Evolutionary conservation across 2,888 invertebrate species (phyloP), one percentile per base, ranked within the genome.

Genomic region (Gymnocheta viridis): DNA sequence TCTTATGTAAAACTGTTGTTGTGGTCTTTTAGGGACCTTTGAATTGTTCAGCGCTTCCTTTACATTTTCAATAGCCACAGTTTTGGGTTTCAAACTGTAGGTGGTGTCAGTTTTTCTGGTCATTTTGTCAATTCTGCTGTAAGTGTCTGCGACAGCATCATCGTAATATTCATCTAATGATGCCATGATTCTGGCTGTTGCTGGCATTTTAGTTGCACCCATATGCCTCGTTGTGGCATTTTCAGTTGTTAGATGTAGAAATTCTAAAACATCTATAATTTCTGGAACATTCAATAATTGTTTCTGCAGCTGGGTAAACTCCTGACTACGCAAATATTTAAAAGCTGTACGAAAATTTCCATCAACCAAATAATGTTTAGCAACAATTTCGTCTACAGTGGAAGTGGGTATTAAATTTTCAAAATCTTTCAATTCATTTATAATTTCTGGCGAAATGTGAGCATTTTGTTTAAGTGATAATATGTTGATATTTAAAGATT

Each of bases 361-460:
- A 82, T 90, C 90, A 22, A 87, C 58, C 22, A 90, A 10, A 86
- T 87, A 87, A 76, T 90, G 89, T 76, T 89, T 76, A 29, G 90
- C 89, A 24, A 87, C 85, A 9, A 89, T 38, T 69, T 86, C 89
- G 44, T 88, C 90, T 24, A 90, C 54, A 12, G 69, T 86, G 0
- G 80, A 66, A 1, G 24, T 29, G 19, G 90, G 89, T 73, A 90
- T 90, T 7, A 90, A 86, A 22, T 86, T 56, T 0, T 86, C 22
- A 70, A 90, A 90, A 49, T 89, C 90, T 12, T 85, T 86, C 9
- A 89, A 60, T 74, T 90, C 90, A 9, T 86, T 80, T 12, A 89
- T 38, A 77, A 90, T 86, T 79, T 90, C 90, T 3, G 90, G 89
- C 1, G 90, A 89, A 44, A 86, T 76, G 54, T 82, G 82, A 14